phyloP scores from a whole-genome alignment of 2,888 invertebrate species.

The Thera britannica region DNA sequence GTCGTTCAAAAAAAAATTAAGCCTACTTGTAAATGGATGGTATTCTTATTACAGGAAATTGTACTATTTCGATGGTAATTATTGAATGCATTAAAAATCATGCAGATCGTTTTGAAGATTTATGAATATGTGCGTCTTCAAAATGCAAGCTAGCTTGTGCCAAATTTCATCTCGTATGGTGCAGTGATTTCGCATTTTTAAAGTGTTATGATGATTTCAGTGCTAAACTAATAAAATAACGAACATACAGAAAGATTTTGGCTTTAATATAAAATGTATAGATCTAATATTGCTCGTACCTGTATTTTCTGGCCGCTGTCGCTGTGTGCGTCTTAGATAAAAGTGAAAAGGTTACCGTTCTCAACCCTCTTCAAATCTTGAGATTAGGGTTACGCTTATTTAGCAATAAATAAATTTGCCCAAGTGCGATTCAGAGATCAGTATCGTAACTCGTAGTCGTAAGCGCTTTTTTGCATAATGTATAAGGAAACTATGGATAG shows the following conservation, averaged over 20 bases:
- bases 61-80: too few relatives aligned
- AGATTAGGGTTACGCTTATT: slow-evolving; percentile 36
- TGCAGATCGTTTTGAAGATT: too few relatives aligned
- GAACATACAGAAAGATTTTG: neutral
- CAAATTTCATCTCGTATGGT: too few relatives aligned
- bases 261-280: neutral
- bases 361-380: slow-evolving; percentile 33
- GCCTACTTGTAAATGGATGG: too few relatives aligned
- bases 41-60: too few relatives aligned
- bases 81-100: too few relatives aligned
- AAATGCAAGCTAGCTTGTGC: too few relatives aligned
- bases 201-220: too few relatives aligned
- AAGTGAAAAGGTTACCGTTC: slow-evolving; percentile 32
- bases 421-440: slow-evolving; percentile 21
- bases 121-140: too few relatives aligned
- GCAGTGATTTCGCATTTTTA: too few relatives aligned
- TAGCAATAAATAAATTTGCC: slow-evolving; percentile 33
- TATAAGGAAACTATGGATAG: neutral
- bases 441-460: slow-evolving; percentile 1
- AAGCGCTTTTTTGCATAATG: slow-evolving; percentile 14
- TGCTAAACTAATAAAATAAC: neutral
- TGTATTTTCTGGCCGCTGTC: slow-evolving; percentile 20
- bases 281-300: slow-evolving; percentile 7
- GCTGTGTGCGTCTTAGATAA: slow-evolving; percentile 18
- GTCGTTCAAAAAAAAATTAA: too few relatives aligned